Conservation (phyloP, 2,113 vertebrate genomes). For the Phodopus roborovskii region DNA sequence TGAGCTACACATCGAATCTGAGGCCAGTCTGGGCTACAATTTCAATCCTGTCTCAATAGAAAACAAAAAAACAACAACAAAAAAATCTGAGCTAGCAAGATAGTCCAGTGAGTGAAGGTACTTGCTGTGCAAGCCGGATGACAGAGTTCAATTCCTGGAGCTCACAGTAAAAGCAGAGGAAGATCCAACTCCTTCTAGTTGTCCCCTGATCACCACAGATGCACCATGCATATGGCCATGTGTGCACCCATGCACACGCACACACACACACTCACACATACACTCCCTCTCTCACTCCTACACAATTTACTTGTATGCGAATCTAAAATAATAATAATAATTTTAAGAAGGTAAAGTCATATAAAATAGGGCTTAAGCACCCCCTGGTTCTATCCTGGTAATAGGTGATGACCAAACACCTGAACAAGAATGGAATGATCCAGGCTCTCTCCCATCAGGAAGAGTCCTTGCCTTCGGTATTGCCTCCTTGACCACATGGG, state of each 20-base stretch:
- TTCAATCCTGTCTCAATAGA: background rate
- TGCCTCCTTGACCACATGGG: background rate
- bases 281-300: background rate
- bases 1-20: background rate
- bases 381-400: background rate
- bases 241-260: accelerated
- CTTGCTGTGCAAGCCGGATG: background rate
- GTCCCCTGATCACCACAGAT: background rate
- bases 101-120: background rate
- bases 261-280: background rate
- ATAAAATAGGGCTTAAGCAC: background rate
- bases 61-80: background rate
- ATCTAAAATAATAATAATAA: background rate
- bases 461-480: background rate
- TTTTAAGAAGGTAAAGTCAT: background rate
- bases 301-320: background rate
- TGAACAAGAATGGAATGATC: no score
- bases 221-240: background rate
- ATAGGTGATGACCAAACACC: background rate
- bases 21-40: background rate
- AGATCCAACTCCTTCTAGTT: background rate
- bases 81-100: background rate
- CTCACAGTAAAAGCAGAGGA: background rate
- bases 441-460: background rate
- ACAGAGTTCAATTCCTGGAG: background rate